These are phyloP conservation scores for Melanotaenia maccullochi DNA, from an alignment of 2,797 vertebrate species.

Conservation along the genomic window DNA sequence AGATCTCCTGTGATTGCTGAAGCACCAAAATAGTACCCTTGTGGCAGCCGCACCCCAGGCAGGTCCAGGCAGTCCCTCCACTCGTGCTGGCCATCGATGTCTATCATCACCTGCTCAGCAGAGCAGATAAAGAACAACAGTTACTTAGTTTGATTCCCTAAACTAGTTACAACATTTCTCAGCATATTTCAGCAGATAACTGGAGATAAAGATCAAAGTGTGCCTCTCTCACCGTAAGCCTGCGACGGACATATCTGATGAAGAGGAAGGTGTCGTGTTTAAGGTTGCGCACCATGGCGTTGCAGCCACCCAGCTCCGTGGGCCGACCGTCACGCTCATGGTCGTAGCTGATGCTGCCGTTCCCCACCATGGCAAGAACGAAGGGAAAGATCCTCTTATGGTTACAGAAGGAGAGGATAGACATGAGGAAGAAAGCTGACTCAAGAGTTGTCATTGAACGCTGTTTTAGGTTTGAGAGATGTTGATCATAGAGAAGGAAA, in stretches of 20 bases:
- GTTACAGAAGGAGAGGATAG: constrained; percentile 1
- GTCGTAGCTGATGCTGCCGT: constrained; percentile 91
- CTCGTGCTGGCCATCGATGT: constrained; percentile 94
- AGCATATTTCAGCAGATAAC: background rate
- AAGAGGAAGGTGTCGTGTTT: constrained; percentile 96
- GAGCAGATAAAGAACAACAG: background rate
- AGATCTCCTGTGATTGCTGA: constrained; percentile 94
- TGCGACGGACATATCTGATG: constrained; percentile 92
- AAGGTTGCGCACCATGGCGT: constrained; percentile 93
- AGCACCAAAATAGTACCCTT: constrained; percentile 92
- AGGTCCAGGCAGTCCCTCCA: constrained; percentile 97
- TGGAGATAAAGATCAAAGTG: background rate
- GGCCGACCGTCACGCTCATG: constrained; percentile 92
- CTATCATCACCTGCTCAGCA: constrained; percentile 88
- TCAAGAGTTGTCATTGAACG: background rate
- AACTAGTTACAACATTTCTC: background rate
- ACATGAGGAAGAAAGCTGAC: background rate
- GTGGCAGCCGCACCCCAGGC: constrained; percentile 89
- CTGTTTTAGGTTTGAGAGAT: background rate
- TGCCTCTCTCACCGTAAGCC: constrained; percentile 88
- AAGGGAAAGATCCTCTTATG: constrained; percentile 92
- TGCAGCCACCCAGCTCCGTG: constrained; percentile 93
- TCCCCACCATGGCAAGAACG: constrained; percentile 94
- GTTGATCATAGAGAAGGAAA: background rate
- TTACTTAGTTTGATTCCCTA: background rate